Base-by-base conservation (phyloP, 64 coral and sea anemone genomes). In the Montipora foliosa region DNA sequence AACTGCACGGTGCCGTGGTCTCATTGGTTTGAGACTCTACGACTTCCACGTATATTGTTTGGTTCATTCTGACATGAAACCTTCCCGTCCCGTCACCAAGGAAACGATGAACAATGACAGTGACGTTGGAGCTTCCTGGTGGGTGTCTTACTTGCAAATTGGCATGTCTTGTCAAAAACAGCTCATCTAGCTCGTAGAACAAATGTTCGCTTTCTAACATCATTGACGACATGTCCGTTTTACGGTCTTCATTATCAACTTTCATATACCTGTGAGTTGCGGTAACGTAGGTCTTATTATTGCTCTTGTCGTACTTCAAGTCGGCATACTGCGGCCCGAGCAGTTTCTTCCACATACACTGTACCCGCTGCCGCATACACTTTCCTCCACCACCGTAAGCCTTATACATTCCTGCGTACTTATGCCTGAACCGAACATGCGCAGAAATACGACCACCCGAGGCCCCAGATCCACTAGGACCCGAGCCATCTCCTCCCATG, bases 271-370 rank as follows among this genome's bases (percentile, higher is more conserved):
- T 91, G 49, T 99, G 98, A 47, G 86, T 99, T 78, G 92, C 95
- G 1, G 88, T 89, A 67, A 89, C 83, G 21, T 53, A 92, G n/a
- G 95, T 99, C 51, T 12, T 92, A 76, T 99, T 99, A 2, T 92
- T 94, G 24, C 66, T 77, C 55, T 88, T 96, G 69, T 96, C 92
- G 19, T 99, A 99, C 53, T 99, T 99, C 9, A 99, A 82, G 61
- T 99, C 95, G 7, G 98, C 98, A 89, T 99, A 99, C 17, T 99
- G 98, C 4, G 98, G 98, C 98, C 10, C 98, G 95, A 9, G 95
- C 89, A 47, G 93, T 99, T 59, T 99, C 98, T 89, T 99, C 98
- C 6, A 99, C 92, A 16, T 99, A 99, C 9, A 95, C 92, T 20
- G 98, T 99, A 66, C 95, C 98, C 25, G 98, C 98, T 59, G 95